Conservation (phyloP, 2,888 invertebrate species). For the Smittia sp. region DNA sequence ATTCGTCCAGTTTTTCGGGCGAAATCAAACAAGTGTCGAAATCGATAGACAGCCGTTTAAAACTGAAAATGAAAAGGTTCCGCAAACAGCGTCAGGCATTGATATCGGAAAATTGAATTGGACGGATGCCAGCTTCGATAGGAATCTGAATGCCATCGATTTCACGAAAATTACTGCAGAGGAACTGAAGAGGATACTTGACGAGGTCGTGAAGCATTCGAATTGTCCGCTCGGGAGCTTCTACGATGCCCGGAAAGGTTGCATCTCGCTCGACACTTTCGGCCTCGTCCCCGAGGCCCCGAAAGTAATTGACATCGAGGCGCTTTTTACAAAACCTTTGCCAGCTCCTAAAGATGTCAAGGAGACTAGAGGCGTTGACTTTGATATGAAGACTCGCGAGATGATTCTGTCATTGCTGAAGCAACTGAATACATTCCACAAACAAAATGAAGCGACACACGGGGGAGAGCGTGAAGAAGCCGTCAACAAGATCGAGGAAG, state of each 20-base stretch:
- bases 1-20: not conserved
- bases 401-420: no score
- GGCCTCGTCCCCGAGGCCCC: not conserved
- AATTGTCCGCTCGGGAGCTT: slow-evolving; percentile 1
- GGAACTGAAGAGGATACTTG: not conserved
- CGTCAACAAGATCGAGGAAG: no score
- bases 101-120: slow-evolving; percentile 20
- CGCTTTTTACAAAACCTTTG: not conserved
- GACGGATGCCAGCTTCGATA: not conserved
- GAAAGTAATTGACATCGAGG: not conserved
- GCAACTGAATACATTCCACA: no score
- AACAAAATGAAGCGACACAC: no score
- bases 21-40: slow-evolving; percentile 6
- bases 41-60: not conserved
- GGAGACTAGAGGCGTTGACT: no score
- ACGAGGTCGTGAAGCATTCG: not conserved
- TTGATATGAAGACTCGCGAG: no score
- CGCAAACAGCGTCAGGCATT: not conserved
- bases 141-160: not conserved
- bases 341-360: no score
- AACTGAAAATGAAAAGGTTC: not conserved
- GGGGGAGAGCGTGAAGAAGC: no score
- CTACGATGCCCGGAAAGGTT: not conserved
- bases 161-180: not conserved
- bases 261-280: not conserved